phyloP scores from a whole-genome alignment of 2,888 invertebrate genomes.

The Latheticus oryzae region DNA sequence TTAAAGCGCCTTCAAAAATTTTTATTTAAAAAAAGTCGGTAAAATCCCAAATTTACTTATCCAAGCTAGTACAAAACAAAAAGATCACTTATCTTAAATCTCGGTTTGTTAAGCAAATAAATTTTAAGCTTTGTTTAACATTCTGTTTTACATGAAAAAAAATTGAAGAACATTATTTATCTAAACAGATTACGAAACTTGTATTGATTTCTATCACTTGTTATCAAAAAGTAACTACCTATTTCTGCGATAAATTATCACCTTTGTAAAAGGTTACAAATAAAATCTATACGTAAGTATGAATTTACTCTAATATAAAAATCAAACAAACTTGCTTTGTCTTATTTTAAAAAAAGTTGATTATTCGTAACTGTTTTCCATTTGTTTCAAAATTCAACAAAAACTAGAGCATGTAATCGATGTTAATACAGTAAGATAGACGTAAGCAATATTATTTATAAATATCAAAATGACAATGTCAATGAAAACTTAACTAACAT shows the following conservation, averaged over 20 bases:
- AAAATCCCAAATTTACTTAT: not conserved
- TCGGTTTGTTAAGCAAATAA: slow-evolving; percentile 1
- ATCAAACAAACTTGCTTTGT: no score
- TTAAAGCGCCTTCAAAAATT: no score
- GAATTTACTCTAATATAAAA: no score
- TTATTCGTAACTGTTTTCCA: no score
- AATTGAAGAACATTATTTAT: slow-evolving; percentile 18
- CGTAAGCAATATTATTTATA: slow-evolving; percentile 27
- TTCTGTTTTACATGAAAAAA: slow-evolving; percentile 17
- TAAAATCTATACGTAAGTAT: no score
- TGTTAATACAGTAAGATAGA: slow-evolving; percentile 2
- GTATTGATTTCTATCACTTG: slow-evolving; percentile 13
- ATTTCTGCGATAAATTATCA: no score
- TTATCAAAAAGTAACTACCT: no score
- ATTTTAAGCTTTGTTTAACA: slow-evolving; percentile 22
- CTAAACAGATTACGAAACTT: slow-evolving; percentile 7
- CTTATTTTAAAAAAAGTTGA: no score
- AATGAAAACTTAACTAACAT: slow-evolving; percentile 6
- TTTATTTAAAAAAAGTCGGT: not conserved
- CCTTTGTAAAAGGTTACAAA: no score
- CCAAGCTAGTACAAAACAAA: no score
- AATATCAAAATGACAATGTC: slow-evolving; percentile 16
- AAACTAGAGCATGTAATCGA: slow-evolving; percentile 20
- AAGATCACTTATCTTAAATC: slow-evolving; percentile 23
- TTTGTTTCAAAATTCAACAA: no score